These are phyloP conservation scores for Callorhinus ursinus DNA, from an alignment of 2,113 vertebrate species.

Conservation along the genomic window DNA sequence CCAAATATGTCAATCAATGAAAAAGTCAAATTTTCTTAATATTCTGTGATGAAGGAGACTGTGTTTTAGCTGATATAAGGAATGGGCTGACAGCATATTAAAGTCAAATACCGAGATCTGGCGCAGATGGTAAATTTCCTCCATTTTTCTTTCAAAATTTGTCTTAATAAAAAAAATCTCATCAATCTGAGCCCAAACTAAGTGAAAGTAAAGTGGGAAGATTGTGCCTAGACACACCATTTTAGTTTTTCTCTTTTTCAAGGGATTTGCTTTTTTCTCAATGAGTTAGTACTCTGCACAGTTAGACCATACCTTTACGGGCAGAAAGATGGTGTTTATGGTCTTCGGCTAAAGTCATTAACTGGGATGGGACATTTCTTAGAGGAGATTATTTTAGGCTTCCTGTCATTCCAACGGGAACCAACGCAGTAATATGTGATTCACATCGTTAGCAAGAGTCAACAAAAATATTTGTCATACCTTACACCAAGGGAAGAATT, in stretches of 20 bases:
- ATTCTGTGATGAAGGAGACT: background rate
- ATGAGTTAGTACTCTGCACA: background rate
- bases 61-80: background rate
- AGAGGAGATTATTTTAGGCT: constrained; percentile 2
- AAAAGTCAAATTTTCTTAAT: constrained; percentile 33
- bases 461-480: constrained; percentile 6
- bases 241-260: constrained; percentile 28
- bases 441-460: constrained; percentile 14
- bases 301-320: background rate
- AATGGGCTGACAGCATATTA: background rate
- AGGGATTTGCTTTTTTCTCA: constrained; percentile 2
- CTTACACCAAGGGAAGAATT: background rate
- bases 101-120: background rate
- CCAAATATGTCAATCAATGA: background rate
- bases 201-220: constrained; percentile 33
- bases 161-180: background rate
- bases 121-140: background rate
- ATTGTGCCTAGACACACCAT: background rate
- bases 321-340: background rate
- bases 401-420: background rate
- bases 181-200: background rate
- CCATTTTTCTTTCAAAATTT: background rate
- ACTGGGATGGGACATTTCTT: background rate
- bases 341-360: background rate
- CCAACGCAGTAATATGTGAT: background rate